Conservation (phyloP, 2,797 vertebrate genomes). For the Lepilemur ruficaudatus region DNA sequence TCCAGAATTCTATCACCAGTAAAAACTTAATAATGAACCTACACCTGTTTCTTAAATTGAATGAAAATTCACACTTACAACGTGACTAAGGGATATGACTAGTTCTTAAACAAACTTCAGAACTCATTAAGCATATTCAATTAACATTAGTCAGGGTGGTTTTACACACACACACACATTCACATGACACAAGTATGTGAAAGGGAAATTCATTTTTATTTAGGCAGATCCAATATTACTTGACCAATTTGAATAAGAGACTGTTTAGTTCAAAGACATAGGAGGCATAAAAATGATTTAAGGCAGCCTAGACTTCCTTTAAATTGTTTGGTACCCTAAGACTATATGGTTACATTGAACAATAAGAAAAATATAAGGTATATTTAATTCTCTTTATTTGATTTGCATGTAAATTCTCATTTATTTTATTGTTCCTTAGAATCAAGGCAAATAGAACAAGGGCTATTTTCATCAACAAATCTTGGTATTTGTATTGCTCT, state of each 20-base stretch:
- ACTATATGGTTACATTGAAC: not conserved
- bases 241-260: not conserved
- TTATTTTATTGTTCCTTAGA: not conserved
- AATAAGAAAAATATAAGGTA: not conserved
- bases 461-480: not conserved
- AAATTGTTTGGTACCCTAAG: not conserved
- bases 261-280: not conserved
- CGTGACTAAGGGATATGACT: not conserved
- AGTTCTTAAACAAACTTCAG: not conserved
- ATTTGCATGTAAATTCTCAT: not conserved
- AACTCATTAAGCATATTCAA: not conserved
- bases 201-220: not conserved
- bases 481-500: not conserved
- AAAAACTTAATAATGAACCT: not conserved
- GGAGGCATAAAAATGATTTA: not conserved
- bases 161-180: not conserved
- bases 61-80: not conserved
- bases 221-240: not conserved
- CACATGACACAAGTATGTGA: not conserved
- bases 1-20: not conserved
- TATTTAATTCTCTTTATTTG: conserved; percentile 20
- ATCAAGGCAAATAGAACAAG: not conserved
- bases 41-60: not conserved
- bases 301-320: not conserved
- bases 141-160: not conserved